A percentile compares a stretch with the other conserved stretches of the same genome.
These are phyloP conservation scores for Daphoenositta chrysoptera DNA, from an alignment of 2,113 vertebrate genomes.

Conservation along the genomic window DNA sequence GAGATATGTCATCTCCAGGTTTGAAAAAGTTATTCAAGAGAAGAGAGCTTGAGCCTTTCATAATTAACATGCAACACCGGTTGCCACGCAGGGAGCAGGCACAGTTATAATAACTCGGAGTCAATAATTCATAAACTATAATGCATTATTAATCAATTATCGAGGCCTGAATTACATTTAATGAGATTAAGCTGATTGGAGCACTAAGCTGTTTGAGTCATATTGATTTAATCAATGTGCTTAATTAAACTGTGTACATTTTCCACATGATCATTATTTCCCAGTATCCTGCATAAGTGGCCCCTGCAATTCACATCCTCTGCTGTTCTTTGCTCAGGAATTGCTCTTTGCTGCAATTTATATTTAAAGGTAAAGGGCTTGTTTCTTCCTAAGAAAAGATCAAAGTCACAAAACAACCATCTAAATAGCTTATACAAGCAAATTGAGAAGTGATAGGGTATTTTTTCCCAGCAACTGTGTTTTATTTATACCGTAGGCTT, in stretches of 20 bases:
- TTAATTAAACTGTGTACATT: constrained; percentile 80
- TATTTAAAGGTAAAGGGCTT: constrained; percentile 38
- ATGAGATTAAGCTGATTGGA: constrained; percentile 80
- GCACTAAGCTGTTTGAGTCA: constrained; percentile 72
- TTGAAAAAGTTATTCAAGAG: constrained; percentile 53
- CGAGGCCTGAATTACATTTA: constrained; percentile 76
- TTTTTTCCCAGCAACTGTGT: not conserved
- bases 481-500: not conserved
- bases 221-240: constrained; percentile 80
- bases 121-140: constrained; percentile 82
- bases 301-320: constrained; percentile 36
- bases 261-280: constrained; percentile 73
- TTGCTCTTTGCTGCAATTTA: constrained; percentile 32
- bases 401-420: not conserved
- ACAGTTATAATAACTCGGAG: constrained; percentile 73
- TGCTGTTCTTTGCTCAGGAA: constrained; percentile 28
- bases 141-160: constrained; percentile 85
- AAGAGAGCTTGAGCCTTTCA: constrained; percentile 26
- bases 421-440: not conserved
- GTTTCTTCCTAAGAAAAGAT: not conserved
- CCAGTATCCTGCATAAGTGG: constrained; percentile 52
- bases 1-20: constrained; percentile 52
- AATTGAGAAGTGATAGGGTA: not conserved
- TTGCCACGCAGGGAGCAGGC: constrained; percentile 46
- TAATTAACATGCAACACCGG: constrained; percentile 72